Evolutionary conservation across 1,140 invertebrate genomes (phyloP).

Genomic region (Atta colombica): DNA sequence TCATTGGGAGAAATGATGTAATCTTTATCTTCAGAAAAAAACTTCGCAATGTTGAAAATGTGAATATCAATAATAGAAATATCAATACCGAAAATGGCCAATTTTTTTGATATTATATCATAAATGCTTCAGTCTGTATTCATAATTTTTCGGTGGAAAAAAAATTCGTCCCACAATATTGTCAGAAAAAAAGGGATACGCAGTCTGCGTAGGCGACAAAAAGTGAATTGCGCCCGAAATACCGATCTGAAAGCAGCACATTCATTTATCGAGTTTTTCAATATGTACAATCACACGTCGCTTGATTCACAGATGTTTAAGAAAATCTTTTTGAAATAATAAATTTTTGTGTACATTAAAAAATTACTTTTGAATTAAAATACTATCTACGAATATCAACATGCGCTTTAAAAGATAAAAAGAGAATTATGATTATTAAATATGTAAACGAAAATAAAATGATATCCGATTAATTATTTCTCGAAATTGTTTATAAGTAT

Average conservation of each 20-base stretch:
- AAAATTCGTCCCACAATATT: neutral
- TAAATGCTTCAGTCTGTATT: slow-evolving; percentile 1
- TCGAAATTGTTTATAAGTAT: neutral
- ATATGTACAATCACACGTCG: neutral
- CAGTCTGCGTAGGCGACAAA: slow-evolving; percentile 14
- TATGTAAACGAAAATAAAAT: neutral
- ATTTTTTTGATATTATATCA: neutral
- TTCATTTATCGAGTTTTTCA: slow-evolving; percentile 30
- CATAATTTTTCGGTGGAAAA: neutral
- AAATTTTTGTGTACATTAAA: neutral
- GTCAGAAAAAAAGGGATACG: neutral
- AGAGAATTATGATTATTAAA: neutral
- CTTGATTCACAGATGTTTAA: neutral
- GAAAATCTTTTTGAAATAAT: neutral
- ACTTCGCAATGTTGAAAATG: slow-evolving; percentile 4
- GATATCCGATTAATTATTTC: neutral
- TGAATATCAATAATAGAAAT: neutral
- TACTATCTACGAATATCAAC: neutral
- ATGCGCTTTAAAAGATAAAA: neutral
- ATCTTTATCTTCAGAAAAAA: neutral
- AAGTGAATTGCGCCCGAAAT: neutral
- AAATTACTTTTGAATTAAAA: neutral
- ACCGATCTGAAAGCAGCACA: slow-evolving; percentile 39
- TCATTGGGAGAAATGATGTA: neutral
- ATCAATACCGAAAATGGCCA: neutral